These are phyloP conservation scores for Hartigia nigra DNA, from an alignment of 2,888 invertebrate genomes.

Conservation along the genomic window DNA sequence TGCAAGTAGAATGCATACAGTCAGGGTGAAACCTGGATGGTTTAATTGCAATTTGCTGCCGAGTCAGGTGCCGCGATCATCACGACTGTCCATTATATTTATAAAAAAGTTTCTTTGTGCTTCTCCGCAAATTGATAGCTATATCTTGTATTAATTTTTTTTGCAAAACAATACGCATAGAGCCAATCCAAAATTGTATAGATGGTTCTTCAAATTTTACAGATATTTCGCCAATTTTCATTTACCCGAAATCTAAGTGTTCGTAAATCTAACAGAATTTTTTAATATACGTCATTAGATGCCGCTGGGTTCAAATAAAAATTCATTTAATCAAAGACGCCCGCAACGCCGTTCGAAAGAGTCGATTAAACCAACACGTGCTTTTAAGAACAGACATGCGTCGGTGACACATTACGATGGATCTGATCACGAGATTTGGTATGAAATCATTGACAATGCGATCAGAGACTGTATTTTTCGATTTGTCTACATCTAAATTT, in stretches of 20 bases:
- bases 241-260: neutral
- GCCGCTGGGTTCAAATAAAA: neutral
- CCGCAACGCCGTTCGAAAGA: neutral
- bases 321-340: neutral
- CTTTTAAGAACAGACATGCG: neutral
- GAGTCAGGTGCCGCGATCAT: constrained; percentile 31
- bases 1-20: neutral
- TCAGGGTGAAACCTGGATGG: neutral
- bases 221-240: neutral
- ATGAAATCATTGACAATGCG: neutral
- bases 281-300: neutral
- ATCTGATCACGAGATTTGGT: neutral
- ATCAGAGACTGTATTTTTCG: neutral
- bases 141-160: neutral
- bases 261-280: neutral
- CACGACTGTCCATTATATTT: neutral
- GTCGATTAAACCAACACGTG: neutral
- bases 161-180: neutral
- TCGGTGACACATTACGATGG: neutral
- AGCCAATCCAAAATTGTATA: neutral
- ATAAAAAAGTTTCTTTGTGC: neutral
- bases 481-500: neutral
- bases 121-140: neutral
- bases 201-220: neutral
- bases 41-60: constrained; percentile 28